Evolutionary conservation across 64 coral and sea anemone species (phyloP).

Genomic region (Pocillopora verrucosa): DNA sequence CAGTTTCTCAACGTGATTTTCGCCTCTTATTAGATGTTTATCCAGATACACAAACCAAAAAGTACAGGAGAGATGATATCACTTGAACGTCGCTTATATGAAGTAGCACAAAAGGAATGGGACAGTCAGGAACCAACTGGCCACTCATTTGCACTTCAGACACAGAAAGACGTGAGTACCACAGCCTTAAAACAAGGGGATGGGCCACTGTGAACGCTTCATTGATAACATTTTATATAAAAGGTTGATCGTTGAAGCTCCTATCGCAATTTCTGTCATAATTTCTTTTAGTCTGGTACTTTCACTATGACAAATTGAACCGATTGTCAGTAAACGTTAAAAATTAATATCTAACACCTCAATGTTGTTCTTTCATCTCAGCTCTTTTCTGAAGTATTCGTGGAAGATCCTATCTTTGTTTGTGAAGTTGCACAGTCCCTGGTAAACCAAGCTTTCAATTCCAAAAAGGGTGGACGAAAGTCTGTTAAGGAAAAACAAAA

Average conservation of each 20-base stretch:
- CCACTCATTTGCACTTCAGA: conserved; percentile 72
- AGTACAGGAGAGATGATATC: conserved; percentile 83
- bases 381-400: conserved; percentile 98
- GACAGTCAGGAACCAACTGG: conserved; percentile 80
- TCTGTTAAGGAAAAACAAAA: conserved; percentile 91
- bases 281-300: background rate
- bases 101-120: conserved; percentile 91
- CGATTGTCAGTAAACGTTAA: too few relatives aligned
- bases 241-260: too few relatives aligned
- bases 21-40: conserved; percentile 39
- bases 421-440: conserved; percentile 96
- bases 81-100: conserved; percentile 84
- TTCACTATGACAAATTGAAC: background rate
- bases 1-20: background rate
- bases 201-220: too few relatives aligned
- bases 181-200: background rate
- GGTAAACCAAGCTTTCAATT: conserved; percentile 70
- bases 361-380: background rate
- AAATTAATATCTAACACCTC: background rate
- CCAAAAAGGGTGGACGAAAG: conserved; percentile 83
- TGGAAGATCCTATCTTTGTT: conserved; percentile 92
- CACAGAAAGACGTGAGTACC: conserved; percentile 89
- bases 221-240: too few relatives aligned
- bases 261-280: too few relatives aligned
- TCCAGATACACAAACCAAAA: conserved; percentile 78